A percentile compares a stretch with the other conserved stretches of the same genome.
Evolutionary conservation across 2,888 invertebrate species (phyloP).

Genomic region (Chydorus sphaericus): DNA sequence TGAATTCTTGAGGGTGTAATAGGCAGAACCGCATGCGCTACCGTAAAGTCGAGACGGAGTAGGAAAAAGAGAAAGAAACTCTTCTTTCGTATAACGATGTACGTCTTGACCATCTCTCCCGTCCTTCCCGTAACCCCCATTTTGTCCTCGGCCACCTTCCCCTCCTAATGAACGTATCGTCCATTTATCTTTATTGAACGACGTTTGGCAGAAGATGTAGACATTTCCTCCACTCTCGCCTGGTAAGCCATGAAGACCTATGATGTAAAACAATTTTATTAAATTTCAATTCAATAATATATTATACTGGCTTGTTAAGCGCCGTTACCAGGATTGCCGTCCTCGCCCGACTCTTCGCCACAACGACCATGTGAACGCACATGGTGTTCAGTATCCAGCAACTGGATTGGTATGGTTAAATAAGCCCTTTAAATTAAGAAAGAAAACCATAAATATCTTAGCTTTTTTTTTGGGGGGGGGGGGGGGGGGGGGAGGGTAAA

Average conservation of each 20-base stretch:
- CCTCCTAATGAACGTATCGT: conserved; percentile 23
- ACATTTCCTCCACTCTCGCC: conserved; percentile 25
- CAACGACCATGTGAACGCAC: too few relatives aligned
- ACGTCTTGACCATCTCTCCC: conserved; percentile 17
- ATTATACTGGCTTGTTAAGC: too few relatives aligned
- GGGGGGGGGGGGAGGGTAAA: too few relatives aligned
- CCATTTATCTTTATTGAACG: conserved; percentile 20
- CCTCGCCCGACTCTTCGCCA: too few relatives aligned
- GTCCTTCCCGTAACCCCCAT: conserved; percentile 22
- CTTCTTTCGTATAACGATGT: neutral
- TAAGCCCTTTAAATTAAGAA: too few relatives aligned
- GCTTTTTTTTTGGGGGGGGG: too few relatives aligned
- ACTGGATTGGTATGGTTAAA: too few relatives aligned
- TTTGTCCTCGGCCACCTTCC: conserved; percentile 22
- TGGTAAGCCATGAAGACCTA: conserved; percentile 21
- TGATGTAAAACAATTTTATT: conserved; percentile 8
- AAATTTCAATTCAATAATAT: neutral
- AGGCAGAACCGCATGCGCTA: neutral
- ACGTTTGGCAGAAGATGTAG: conserved; percentile 18
- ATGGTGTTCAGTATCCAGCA: too few relatives aligned
- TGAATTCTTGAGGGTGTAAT: neutral
- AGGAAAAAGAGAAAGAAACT: neutral
- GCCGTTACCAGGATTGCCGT: too few relatives aligned
- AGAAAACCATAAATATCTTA: too few relatives aligned
- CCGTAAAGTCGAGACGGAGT: neutral